phyloP scores from a whole-genome alignment of 2,888 invertebrate genomes.

The Sinodicranocentrus sp. region DNA sequence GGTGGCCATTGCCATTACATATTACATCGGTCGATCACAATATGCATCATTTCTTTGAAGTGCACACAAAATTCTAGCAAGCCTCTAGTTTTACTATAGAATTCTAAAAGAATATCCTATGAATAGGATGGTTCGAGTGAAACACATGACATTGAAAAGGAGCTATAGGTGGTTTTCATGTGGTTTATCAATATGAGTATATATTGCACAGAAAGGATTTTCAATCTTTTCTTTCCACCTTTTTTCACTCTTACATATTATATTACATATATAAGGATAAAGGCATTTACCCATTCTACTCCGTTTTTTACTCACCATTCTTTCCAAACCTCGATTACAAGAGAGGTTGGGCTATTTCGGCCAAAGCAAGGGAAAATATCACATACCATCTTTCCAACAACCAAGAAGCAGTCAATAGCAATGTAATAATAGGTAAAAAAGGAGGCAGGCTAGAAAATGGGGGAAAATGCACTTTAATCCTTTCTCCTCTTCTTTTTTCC shows the following conservation, averaged over 20 bases:
- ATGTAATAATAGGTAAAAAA: slow-evolving; percentile 50
- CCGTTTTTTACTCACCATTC: slow-evolving; percentile 5
- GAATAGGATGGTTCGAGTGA: not conserved
- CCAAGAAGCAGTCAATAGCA: not conserved
- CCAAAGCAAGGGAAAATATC: not conserved
- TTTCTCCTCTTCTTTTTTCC: no score
- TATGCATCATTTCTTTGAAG: slow-evolving; percentile 56
- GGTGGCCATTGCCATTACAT: slow-evolving; percentile 62
- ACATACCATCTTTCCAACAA: no score
- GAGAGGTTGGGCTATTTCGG: not conserved
- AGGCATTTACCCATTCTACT: no score
- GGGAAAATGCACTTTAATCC: slow-evolving; percentile 56
- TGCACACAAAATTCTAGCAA: slow-evolving; percentile 33
- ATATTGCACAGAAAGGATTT: not conserved
- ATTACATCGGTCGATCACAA: slow-evolving; percentile 46
- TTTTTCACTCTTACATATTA: no score
- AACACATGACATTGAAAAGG: not conserved
- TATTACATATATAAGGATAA: no score
- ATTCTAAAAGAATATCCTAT: not conserved
- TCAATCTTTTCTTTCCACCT: not conserved
- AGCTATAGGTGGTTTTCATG: not conserved
- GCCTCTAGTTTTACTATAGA: no score
- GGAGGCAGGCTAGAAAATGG: slow-evolving; percentile 34
- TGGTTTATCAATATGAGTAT: not conserved
- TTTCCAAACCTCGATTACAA: not conserved